Evolutionary conservation across 1,140 invertebrate genomes (phyloP).

Genomic region (Cyclina sinensis): DNA sequence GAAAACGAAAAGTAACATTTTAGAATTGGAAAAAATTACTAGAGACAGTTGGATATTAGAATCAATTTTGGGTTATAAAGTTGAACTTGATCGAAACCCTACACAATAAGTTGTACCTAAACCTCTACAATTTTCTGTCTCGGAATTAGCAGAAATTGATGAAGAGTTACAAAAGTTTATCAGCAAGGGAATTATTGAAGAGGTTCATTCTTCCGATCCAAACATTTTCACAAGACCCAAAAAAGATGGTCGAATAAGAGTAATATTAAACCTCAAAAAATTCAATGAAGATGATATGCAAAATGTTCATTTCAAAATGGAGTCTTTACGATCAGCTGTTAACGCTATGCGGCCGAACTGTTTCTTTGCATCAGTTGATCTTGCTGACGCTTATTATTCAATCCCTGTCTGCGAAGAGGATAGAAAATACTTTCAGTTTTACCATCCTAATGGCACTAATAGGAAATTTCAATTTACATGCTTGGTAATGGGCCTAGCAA

Average conservation of each 20-base stretch:
- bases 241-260: not conserved
- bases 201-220: not conserved
- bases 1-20: constrained; percentile 10
- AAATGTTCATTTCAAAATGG: not conserved
- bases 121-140: not conserved
- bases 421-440: constrained; percentile 69
- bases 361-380: constrained; percentile 49
- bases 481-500: too few species aligned
- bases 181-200: not conserved
- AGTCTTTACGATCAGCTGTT: not conserved
- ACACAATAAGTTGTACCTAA: not conserved
- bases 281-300: not conserved
- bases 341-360: not conserved
- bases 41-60: constrained; percentile 39
- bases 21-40: constrained; percentile 24
- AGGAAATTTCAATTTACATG: constrained; percentile 66
- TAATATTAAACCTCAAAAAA: not conserved
- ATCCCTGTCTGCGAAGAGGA: constrained; percentile 58
- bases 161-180: not conserved
- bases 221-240: not conserved
- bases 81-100: not conserved
- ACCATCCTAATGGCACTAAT: constrained; percentile 67
- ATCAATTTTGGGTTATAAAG: not conserved
- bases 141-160: not conserved
- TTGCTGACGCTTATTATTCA: constrained; percentile 70